Evolutionary conservation across 2,797 vertebrate species (phyloP).

Genomic region (Glossophaga mutica): DNA sequence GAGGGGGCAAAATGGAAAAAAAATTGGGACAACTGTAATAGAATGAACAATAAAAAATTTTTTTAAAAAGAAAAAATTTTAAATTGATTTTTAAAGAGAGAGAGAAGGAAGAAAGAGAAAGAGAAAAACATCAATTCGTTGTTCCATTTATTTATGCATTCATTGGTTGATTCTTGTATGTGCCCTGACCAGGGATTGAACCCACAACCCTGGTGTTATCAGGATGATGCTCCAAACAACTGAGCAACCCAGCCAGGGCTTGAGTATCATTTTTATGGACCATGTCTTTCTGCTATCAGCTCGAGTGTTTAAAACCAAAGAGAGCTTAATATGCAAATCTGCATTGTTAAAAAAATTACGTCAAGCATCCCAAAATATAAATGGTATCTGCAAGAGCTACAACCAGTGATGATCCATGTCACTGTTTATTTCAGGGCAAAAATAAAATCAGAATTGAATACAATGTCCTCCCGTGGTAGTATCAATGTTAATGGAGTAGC

Average conservation of each 20-base stretch:
- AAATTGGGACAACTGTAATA: background rate
- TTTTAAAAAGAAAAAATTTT: background rate
- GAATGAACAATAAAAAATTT: background rate
- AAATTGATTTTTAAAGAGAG: background rate
- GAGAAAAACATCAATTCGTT: background rate
- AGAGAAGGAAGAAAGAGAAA: background rate
- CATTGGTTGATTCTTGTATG: background rate
- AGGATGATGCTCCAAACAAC: background rate
- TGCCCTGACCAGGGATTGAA: background rate
- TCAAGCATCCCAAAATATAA: conserved; percentile 18
- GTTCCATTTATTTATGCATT: background rate
- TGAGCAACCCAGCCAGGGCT: background rate
- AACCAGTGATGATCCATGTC: background rate
- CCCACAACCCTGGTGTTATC: background rate
- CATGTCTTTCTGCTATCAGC: conserved; percentile 10
- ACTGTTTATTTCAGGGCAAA: conserved; percentile 4
- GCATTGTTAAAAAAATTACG: background rate
- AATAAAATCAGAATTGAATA: conserved; percentile 23
- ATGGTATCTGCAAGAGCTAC: background rate
- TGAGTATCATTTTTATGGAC: conserved; percentile 9
- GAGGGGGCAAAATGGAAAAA: background rate
- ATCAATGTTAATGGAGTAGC: background rate
- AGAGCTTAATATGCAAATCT: background rate
- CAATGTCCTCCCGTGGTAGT: background rate
- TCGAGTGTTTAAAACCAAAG: conserved; percentile 43